These are phyloP conservation scores for Leptoteleia sp. DNA, from an alignment of 1,140 invertebrate genomes.

Conservation along the genomic window DNA sequence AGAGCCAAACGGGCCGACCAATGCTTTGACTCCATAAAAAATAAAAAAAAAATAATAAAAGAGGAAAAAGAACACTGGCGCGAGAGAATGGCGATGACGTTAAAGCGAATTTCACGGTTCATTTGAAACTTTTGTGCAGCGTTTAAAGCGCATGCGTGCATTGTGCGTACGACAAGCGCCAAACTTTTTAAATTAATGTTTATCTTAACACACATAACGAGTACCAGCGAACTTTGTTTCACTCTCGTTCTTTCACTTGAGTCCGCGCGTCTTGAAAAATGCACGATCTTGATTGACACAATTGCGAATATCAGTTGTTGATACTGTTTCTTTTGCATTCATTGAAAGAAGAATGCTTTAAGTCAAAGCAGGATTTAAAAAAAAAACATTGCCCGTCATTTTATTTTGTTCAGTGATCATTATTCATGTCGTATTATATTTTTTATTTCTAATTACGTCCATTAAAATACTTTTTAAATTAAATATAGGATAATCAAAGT, in stretches of 20 bases:
- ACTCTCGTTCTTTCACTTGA: conserved; percentile 50
- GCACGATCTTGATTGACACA: conserved; percentile 56
- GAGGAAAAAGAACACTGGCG: too few relatives aligned
- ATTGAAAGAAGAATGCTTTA: conserved; percentile 2
- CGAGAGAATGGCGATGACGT: conserved; percentile 54
- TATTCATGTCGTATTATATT: too few relatives aligned
- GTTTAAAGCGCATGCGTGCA: conserved; percentile 50
- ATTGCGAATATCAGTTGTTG: conserved; percentile 54
- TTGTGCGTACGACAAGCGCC: conserved; percentile 41
- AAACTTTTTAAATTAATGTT: conserved; percentile 68
- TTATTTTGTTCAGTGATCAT: too few relatives aligned
- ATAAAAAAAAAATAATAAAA: conserved; percentile 59
- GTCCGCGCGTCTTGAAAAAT: conserved; percentile 47
- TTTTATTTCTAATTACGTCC: too few relatives aligned
- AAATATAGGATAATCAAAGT: too few relatives aligned
- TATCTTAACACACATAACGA: conserved; percentile 62
- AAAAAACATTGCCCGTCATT: too few relatives aligned
- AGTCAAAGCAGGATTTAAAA: too few relatives aligned
- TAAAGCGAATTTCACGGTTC: conserved; percentile 72
- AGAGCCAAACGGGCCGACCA: conserved; percentile 40
- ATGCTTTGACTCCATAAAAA: conserved; percentile 54
- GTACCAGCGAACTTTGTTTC: conserved; percentile 57
- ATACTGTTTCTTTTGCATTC: conserved; percentile 33
- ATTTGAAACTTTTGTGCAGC: conserved; percentile 72
- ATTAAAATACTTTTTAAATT: too few relatives aligned